Base-by-base conservation (phyloP, 2,113 vertebrate genomes). In the Upupa epops region DNA sequence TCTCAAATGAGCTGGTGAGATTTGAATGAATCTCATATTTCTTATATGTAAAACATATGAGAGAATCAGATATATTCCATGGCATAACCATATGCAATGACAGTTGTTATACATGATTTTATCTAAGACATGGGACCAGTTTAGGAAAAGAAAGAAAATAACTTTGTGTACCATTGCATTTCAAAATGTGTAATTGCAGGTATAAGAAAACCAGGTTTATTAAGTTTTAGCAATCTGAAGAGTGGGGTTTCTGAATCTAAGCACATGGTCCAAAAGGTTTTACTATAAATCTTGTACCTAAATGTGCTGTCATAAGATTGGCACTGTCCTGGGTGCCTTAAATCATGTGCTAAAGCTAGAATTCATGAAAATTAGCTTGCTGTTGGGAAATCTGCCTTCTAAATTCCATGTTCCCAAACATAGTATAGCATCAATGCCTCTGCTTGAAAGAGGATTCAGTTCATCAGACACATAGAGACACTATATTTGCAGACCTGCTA, bases 1-100 rank as follows among this genome's bases (percentile, higher is more conserved):
- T 93, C 24, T 60, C 42, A 89, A 94, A 92, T 34, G 78, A 96
- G 60, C 56, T 66, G 81, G 88, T 82, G 65, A 83, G 65, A 89
- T 71, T 10, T 94, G 74, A 94, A 89, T 73, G 59, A 89, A 86
- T 75, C 34, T 45, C 24, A 11, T 94, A 81, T 84, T 87, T 88
- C 59, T 86, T 83, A 81, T n/a, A n/a, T n/a, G n/a, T n/a, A n/a
- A n/a, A n/a, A n/a, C 31, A 37, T 37, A 16, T 66, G 54, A 94
- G 31, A 75, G 36, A 82, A 92, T 91, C 29, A 70, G 24, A 65
- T 76, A 37, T 60, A 77, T 92, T 94, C 52, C 79, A 91, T 1
- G 3, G 31, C 1, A 3, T 80, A 82, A 70, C 15, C 80, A 73
- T 48, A 72, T 54, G 45, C 18, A 29, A 16, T 84, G 68, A 88